Percentiles rank a stretch among this genome's conserved stretches.
Evolutionary conservation across 2,888 invertebrate species (phyloP).

Genomic region (Theretra japonica): DNA sequence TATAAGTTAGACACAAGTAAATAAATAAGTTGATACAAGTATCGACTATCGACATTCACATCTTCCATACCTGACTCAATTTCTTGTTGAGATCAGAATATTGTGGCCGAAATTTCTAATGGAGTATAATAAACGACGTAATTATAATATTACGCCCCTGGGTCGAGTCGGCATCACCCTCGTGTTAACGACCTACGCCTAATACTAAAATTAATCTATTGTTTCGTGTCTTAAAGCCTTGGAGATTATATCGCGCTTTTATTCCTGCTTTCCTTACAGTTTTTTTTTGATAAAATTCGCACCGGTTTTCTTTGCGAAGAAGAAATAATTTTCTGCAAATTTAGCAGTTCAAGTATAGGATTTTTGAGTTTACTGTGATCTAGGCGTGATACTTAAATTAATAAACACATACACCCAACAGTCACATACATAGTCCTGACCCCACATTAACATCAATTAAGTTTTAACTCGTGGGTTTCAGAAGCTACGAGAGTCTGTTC

Average conservation of each 20-base stretch:
- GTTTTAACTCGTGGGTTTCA: no score
- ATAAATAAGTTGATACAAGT: neutral
- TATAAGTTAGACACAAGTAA: no score
- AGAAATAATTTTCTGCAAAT: neutral
- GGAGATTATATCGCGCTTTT: neutral
- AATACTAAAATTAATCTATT: slow-evolving; percentile 1
- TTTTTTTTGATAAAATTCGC: neutral
- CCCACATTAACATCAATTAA: no score
- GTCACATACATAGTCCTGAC: no score
- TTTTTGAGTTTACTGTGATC: no score
- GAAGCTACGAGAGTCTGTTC: no score
- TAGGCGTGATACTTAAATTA: no score
- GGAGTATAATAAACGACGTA: slow-evolving; percentile 13
- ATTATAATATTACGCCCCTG: slow-evolving; percentile 4
- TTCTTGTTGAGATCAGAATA: slow-evolving; percentile 16
- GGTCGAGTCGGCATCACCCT: neutral
- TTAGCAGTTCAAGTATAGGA: no score
- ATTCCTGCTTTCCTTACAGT: neutral
- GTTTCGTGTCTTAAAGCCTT: neutral
- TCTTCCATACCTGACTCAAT: neutral
- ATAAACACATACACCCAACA: no score
- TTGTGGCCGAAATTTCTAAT: slow-evolving; percentile 14
- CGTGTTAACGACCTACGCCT: neutral
- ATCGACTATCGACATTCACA: neutral
- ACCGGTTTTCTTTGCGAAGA: neutral